Evolutionary conservation across 2,113 vertebrate genomes (phyloP).

Genomic region (Accipiter virgatus): DNA sequence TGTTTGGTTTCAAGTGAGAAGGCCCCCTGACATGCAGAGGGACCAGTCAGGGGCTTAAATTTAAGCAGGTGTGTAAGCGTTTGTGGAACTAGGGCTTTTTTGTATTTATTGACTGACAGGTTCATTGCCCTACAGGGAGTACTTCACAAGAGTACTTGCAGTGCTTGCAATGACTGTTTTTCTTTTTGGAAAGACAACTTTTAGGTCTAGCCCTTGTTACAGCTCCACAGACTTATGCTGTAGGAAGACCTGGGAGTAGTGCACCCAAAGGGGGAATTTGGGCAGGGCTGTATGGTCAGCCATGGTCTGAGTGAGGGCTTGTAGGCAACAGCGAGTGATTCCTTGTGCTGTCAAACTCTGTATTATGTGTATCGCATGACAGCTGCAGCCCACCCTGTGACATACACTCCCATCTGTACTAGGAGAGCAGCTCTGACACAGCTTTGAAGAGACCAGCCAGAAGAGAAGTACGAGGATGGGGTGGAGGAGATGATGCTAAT

Average conservation of each 20-base stretch:
- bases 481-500: not conserved
- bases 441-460: not conserved
- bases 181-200: not conserved
- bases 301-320: not conserved
- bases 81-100: not conserved
- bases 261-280: not conserved
- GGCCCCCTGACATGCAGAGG: not conserved
- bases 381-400: not conserved
- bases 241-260: not conserved
- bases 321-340: not conserved
- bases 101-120: not conserved
- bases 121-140: not conserved
- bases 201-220: not conserved
- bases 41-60: not conserved
- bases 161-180: not conserved
- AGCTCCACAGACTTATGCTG: not conserved
- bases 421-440: not conserved
- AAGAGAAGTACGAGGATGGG: not conserved
- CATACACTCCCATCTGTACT: not conserved
- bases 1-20: not conserved
- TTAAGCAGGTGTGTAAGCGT: not conserved
- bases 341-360: not conserved
- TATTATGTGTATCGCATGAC: rapidly evolving
- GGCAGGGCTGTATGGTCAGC: not conserved
- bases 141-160: not conserved